Conservation (phyloP, 2,888 invertebrate species). For the Nipponacmea schrenckii region DNA sequence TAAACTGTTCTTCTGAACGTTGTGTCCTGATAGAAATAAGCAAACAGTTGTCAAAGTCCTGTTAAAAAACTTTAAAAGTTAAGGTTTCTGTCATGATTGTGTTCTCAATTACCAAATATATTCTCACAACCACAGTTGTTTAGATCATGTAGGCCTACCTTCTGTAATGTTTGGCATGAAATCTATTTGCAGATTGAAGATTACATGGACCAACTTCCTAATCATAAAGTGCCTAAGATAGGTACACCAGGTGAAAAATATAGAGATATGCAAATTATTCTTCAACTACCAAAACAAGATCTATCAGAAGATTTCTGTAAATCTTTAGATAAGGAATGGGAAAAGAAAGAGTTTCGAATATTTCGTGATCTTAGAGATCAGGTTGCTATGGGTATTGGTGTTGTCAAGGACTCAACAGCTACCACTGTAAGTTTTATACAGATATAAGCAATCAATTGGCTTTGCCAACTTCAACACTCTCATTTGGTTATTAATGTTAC, state of each 20-base stretch:
- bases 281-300: constrained; percentile 86
- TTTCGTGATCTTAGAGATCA: constrained; percentile 94
- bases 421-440: constrained; percentile 42
- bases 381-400: constrained; percentile 93
- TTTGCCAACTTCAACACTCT: too few relatives aligned
- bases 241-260: constrained; percentile 84
- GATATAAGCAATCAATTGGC: not conserved
- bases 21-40: too few relatives aligned
- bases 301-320: constrained; percentile 88
- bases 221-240: constrained; percentile 80
- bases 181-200: constrained; percentile 80
- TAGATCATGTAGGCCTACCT: too few relatives aligned
- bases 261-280: constrained; percentile 83
- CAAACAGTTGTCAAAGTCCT: too few relatives aligned
- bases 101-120: too few relatives aligned
- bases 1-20: too few relatives aligned
- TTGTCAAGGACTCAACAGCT: constrained; percentile 66
- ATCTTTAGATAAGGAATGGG: constrained; percentile 46
- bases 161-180: too few relatives aligned
- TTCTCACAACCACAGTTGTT: too few relatives aligned
- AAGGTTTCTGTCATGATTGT: too few relatives aligned
- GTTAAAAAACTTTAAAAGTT: too few relatives aligned
- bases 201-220: constrained; percentile 89
- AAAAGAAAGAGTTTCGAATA: constrained; percentile 80
- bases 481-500: too few relatives aligned